Base-by-base conservation (phyloP, 2,113 vertebrate species). In the Malurus cyaneus region DNA sequence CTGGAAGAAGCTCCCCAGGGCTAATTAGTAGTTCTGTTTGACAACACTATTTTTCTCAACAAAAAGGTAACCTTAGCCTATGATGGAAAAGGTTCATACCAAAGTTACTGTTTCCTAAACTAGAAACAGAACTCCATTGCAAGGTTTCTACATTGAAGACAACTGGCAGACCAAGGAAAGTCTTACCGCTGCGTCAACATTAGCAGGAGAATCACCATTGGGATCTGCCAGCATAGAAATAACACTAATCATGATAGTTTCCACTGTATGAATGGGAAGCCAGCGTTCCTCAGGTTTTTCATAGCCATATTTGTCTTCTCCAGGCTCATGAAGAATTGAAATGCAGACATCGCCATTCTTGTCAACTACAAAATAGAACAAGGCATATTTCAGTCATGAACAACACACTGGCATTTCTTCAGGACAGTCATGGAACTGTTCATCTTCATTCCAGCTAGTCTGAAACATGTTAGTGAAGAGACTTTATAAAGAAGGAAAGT, bases 181-280 rank as follows among this genome's bases (percentile, higher is more conserved):
- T 90, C 99, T 98, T 99, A 99, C 99, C 96, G 99, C 99, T 97
- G 99, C 99, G 39, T 99, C 99, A 50, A 99, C 99, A 29, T 99
- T 99, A 84, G 99, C 99, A 86, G 99, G 99, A 49, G 99, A 99
- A 96, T 99, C 99, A 73, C 99, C 99, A 84, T 99, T 99, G 93
- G 99, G 99, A 97, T 99, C 99, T 91, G 99, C 99, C 97, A 99
- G 98, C 99, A 99, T 99, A 94, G 99, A 99, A 98, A 99, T 99
- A 97, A 99, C 99, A 94, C 99, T 99, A 97, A 99, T 99, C 99
- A 99, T 99, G 67, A 99, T 99, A 69, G 99, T 99, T 97, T 99
- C 99, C 98, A 99, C 99, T 17, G 99, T 99, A 97, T 99, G 99
- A 94, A 99, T 99, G 50, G 99, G 99, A 61, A 99, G 98, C 99